Base-by-base conservation (phyloP, 2,888 invertebrate species). In the Kryphioiulus occultus region DNA sequence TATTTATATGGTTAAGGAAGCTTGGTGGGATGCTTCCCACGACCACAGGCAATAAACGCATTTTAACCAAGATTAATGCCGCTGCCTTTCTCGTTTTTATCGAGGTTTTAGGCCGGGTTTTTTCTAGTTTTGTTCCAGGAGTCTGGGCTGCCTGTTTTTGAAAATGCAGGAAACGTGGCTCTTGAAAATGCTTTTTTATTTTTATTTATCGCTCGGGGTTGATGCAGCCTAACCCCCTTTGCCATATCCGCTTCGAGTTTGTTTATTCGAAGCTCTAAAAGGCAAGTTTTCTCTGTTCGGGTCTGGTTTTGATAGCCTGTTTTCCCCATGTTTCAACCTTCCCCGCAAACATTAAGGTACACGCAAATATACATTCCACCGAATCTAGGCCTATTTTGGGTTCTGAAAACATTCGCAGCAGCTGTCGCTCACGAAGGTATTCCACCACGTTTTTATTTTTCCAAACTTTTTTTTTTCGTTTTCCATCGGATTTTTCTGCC, bases 331-430 rank as follows among this genome's bases (percentile, higher is more conserved):
- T 78, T 78, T 78, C 78, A 78, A 78, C 30, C 30, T 78, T 30
- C 30, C 30, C 78, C 78, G 26, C 78, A 78, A 78, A 78, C 78
- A 78, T 78, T 78, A 78, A 78, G 78, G 78, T 78, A 78, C 78
- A 78, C 78, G 78, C 78, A 78, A 78, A 78, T 78, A 78, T 78
- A 78, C 78, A 78, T 78, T 78, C 78, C 78, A 78, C 1, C 78
- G 26, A 30, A 78, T 30, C 30, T 30, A 78, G 30, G 9, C 30
- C 78, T 78, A 78, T 78, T 78, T 78, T 30, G 30, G 78, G 26
- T 78, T 30, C 78, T 15, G 30, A 78, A 78, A 78, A 78, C 78
- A 78, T 78, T 26, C 26, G 30, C 78, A 10, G 78, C 78, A 78
- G 78, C 78, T 78, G 78, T 78, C 78, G 78, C 26, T 78, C 15